Evolutionary conservation across 2,888 invertebrate genomes (phyloP).

Genomic region (Chaetoderma sp.): DNA sequence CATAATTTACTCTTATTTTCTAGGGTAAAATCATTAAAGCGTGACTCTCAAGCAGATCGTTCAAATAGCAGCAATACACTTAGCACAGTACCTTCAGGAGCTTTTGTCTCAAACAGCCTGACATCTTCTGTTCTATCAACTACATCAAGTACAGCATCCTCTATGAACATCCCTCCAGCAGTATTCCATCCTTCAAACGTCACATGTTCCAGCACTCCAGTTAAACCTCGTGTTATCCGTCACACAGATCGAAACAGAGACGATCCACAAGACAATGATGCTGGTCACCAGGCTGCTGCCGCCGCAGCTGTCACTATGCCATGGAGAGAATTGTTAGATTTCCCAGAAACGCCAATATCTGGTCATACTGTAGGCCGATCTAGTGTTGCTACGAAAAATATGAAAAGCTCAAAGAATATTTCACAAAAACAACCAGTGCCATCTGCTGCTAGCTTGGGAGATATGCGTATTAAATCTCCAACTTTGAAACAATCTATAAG

Average conservation of each 20-base stretch:
- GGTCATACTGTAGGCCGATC: conserved; percentile 51
- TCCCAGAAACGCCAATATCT: conserved; percentile 53
- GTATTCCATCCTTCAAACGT: conserved; percentile 59
- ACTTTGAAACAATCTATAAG: too few species aligned
- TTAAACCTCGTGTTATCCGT: conserved; percentile 40
- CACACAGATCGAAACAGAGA: too few species aligned
- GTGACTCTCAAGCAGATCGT: conserved; percentile 36
- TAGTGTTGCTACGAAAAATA: conserved; percentile 20
- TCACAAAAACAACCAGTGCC: not conserved
- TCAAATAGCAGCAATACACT: conserved; percentile 45
- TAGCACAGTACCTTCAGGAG: not conserved
- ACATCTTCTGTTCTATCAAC: too few species aligned
- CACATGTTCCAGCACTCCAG: conserved; percentile 57
- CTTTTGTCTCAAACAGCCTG: too few species aligned
- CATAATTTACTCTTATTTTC: conserved; percentile 17
- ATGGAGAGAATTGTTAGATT: conserved; percentile 47
- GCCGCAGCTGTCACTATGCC: not conserved
- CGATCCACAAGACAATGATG: not conserved
- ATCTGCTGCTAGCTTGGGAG: not conserved
- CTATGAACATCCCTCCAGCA: conserved; percentile 53
- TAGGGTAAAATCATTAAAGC: conserved; percentile 58
- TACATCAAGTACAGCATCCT: too few species aligned
- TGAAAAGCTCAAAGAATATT: not conserved
- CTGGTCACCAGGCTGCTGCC: not conserved
- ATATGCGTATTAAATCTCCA: not conserved